Conservation (phyloP, 1,140 invertebrate genomes). For the Megathymus violae region DNA sequence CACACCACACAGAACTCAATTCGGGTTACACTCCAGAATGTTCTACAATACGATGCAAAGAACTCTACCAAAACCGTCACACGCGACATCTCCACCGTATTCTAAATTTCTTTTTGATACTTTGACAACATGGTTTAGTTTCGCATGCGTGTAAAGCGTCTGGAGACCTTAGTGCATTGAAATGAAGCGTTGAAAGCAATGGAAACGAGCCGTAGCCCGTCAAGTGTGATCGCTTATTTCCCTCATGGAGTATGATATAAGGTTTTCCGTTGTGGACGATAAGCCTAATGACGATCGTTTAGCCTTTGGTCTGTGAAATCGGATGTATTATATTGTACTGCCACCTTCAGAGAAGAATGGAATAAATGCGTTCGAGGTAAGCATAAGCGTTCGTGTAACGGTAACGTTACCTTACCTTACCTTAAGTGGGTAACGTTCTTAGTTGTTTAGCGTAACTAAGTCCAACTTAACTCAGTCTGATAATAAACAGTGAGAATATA, state of each 20-base stretch:
- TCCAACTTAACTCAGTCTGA: too few species aligned
- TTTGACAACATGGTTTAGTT: conserved; percentile 2
- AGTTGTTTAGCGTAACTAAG: too few species aligned
- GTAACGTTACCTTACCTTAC: not conserved
- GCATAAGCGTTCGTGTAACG: not conserved
- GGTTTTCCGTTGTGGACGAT: conserved; percentile 65
- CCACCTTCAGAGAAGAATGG: conserved; percentile 27
- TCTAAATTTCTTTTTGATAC: not conserved
- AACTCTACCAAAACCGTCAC: not conserved
- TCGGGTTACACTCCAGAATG: conserved; percentile 24
- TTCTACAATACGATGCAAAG: conserved; percentile 19
- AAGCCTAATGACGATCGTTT: conserved; percentile 65
- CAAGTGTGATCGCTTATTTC: conserved; percentile 70
- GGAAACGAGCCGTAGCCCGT: conserved; percentile 47
- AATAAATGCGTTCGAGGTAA: conserved; percentile 3
- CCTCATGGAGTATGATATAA: conserved; percentile 71
- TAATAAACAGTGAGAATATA: too few species aligned
- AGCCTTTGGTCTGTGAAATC: conserved; percentile 50
- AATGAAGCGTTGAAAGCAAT: conserved; percentile 42
- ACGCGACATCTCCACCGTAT: not conserved
- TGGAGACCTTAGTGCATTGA: not conserved
- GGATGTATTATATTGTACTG: conserved; percentile 26
- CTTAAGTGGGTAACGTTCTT: not conserved
- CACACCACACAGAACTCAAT: conserved; percentile 29
- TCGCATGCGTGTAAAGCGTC: not conserved